Evolutionary conservation across 2,113 vertebrate species (phyloP).

Genomic region (Gnathonemus longibarbis): DNA sequence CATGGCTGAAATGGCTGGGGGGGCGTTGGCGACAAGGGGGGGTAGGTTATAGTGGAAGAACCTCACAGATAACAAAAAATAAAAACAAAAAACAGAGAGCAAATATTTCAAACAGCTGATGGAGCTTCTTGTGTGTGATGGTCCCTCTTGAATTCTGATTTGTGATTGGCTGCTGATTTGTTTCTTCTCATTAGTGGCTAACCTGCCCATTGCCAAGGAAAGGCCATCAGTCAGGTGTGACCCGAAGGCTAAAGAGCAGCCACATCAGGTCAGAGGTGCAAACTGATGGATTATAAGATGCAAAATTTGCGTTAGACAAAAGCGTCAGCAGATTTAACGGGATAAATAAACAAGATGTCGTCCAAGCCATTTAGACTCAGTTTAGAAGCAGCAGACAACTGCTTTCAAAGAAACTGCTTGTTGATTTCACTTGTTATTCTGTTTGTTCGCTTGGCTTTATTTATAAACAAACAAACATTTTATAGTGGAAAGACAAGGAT

Average conservation of each 20-base stretch:
- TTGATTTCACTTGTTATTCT: not conserved
- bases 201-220: not conserved
- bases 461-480: not conserved
- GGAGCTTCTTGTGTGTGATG: constrained; percentile 26
- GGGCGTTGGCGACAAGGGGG: not conserved
- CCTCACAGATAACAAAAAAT: not conserved
- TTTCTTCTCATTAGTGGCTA: not conserved
- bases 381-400: not conserved
- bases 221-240: not conserved
- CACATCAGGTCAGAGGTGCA: not conserved
- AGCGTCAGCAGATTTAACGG: not conserved
- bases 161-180: not conserved
- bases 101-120: constrained; percentile 50
- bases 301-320: not conserved
- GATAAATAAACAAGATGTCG: not conserved
- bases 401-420: not conserved
- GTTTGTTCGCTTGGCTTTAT: not conserved
- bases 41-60: not conserved
- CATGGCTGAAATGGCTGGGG: not conserved
- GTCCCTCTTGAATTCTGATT: not conserved
- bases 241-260: not conserved
- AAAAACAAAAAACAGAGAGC: constrained; percentile 33
- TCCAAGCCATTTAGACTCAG: not conserved
- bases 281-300: not conserved
- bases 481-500: not conserved